These are phyloP conservation scores for Furcula furcula DNA, from an alignment of 2,888 invertebrate species.

Conservation along the genomic window DNA sequence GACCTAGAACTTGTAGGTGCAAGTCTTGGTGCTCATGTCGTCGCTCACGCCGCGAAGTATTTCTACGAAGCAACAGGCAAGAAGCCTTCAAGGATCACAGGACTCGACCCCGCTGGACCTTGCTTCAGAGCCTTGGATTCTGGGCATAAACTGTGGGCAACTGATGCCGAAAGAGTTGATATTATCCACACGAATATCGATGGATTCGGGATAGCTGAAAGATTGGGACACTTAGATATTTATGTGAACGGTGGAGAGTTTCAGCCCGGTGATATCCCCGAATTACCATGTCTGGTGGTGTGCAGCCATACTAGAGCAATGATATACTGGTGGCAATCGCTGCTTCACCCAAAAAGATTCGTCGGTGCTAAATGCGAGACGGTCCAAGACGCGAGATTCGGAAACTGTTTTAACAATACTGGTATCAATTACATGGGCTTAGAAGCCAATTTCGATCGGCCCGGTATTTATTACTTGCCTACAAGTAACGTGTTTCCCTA, in stretches of 20 bases:
- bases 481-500: conserved; percentile 68
- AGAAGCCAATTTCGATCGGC: conserved; percentile 53
- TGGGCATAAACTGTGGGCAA: conserved; percentile 41
- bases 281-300: conserved; percentile 58
- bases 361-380: conserved; percentile 58
- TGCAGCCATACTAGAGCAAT: conserved; percentile 61
- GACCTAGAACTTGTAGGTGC: conserved; percentile 61
- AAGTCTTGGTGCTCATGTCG: conserved; percentile 65
- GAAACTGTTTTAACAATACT: conserved; percentile 58
- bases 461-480: conserved; percentile 61
- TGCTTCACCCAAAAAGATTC: conserved; percentile 68
- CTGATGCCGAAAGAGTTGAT: conserved; percentile 57
- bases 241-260: conserved; percentile 72
- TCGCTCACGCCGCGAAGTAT: conserved; percentile 55
- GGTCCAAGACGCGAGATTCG: conserved; percentile 61
- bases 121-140: conserved; percentile 55
- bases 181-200: conserved; percentile 71
- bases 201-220: conserved; percentile 69
- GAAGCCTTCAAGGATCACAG: conserved; percentile 60
- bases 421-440: conserved; percentile 51
- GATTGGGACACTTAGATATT: conserved; percentile 62
- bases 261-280: conserved; percentile 62
- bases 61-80: conserved; percentile 56
- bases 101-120: conserved; percentile 69
- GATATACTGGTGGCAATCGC: conserved; percentile 67